A percentile compares a stretch with the other conserved stretches of the same genome.
These are phyloP conservation scores for Chironomus striatipennis DNA, from an alignment of 1,140 invertebrate genomes.

Conservation along the genomic window DNA sequence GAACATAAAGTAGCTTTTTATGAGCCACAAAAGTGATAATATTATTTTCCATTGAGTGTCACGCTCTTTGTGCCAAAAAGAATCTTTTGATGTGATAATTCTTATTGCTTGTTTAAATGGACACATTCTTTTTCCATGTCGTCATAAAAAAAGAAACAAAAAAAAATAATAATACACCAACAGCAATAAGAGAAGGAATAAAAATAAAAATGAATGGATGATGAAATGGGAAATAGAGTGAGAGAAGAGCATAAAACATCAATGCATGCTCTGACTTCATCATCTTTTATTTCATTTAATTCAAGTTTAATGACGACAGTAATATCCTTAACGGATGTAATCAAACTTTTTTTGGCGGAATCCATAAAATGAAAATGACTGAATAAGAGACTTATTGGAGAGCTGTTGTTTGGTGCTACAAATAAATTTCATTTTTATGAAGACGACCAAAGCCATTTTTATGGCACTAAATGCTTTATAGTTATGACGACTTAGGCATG, in stretches of 20 bases:
- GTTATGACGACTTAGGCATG: not conserved
- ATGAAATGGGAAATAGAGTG: not conserved
- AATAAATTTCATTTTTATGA: not conserved
- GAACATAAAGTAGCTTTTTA: conserved; percentile 14
- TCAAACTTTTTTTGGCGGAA: conserved; percentile 16
- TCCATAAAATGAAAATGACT: conserved; percentile 23
- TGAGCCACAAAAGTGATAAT: conserved; percentile 8
- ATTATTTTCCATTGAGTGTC: conserved; percentile 11
- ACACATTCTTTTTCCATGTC: conserved; percentile 2
- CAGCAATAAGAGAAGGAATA: not conserved
- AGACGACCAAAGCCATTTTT: conserved; percentile 11
- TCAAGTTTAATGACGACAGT: conserved; percentile 17
- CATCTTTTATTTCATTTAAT: conserved; percentile 16
- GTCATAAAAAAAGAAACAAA: not conserved
- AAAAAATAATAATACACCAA: not conserved
- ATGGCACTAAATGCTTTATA: conserved; percentile 9
- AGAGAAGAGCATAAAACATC: not conserved
- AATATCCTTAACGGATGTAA: conserved; percentile 23
- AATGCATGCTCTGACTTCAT: conserved; percentile 7
- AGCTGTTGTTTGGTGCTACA: conserved; percentile 1
- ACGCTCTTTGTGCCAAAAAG: conserved; percentile 11
- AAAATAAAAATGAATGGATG: not conserved
- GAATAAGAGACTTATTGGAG: conserved; percentile 24
- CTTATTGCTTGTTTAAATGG: conserved; percentile 13
- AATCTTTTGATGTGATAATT: conserved; percentile 10